Evolutionary conservation across 2,797 vertebrate genomes (phyloP), one percentile per base, ranked within the genome.

Genomic region (Tarsius wallacei): DNA sequence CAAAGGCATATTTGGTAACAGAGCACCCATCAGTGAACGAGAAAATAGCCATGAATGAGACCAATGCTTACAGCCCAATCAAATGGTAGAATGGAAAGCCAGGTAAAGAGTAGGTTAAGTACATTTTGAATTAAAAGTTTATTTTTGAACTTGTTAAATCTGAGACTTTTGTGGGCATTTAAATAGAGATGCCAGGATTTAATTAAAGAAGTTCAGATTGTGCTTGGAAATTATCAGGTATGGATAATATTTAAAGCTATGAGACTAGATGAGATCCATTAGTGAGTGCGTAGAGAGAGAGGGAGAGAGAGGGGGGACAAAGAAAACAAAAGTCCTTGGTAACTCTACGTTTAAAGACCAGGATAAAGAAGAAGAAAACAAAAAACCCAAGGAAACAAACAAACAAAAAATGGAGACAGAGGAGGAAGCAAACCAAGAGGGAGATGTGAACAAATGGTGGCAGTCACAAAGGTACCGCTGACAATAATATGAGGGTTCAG

Each of bases 51-150:
- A 19, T 68, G 47, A 14, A 42, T 42, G 42, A 74, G 49, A 22
- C 17, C 22, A 55, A 59, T 5, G 4, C 68, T 78, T 93, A 77
- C 24, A 89, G 15, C 22, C 21, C 10, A 5, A 83, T 49, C 16
- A 33, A 70, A 33, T 15, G 28, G 28, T 16, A 82, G 19, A 57
- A 78, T 12, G 15, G 13, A 70, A 1, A 76, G 47, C 17, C 1
- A 70, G 6, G 11, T 15, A 87, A 76, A 78, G 14, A 66, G 28
- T 3, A 42, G 11, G 17, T 33, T 85, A 87, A 14, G 13, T 36
- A 61, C 0, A 61, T 74, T 83, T 93, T 88, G 2, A 83, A 83
- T 74, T 94, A 95, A 78, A 68, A n/a, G 11, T 28, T 83, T 80
- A 71, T 70, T 83, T 70, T 71, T 76, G 3, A 87, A 42, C 26